Evolutionary conservation across 1,140 invertebrate genomes (phyloP).

Genomic region (Octopus sinensis): DNA sequence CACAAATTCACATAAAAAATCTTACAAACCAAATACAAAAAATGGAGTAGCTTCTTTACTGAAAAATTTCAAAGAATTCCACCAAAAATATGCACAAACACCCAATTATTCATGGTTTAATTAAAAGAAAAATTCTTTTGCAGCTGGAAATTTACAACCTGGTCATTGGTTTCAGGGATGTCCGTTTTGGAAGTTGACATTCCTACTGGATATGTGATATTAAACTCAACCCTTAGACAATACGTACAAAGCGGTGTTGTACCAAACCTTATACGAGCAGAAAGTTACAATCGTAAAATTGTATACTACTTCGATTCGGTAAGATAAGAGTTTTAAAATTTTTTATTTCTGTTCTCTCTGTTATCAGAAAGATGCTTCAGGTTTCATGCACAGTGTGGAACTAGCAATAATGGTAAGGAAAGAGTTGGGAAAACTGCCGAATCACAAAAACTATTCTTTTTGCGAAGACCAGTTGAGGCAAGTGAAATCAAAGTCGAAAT

Average conservation of each 20-base stretch:
- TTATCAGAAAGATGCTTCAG: too few relatives aligned
- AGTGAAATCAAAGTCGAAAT: too few relatives aligned
- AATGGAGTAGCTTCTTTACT: background rate
- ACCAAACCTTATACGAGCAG: constrained; percentile 77
- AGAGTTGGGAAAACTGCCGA: too few relatives aligned
- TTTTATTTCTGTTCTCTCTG: too few relatives aligned
- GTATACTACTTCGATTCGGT: constrained; percentile 94
- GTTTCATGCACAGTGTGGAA: too few relatives aligned
- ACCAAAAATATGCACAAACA: background rate
- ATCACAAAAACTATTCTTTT: too few relatives aligned
- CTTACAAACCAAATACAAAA: too few relatives aligned
- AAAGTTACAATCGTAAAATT: constrained; percentile 74
- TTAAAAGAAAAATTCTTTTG: constrained; percentile 8
- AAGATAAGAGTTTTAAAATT: constrained; percentile 49
- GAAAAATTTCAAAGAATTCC: background rate
- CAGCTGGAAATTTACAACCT: constrained; percentile 45
- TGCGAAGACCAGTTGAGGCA: too few relatives aligned
- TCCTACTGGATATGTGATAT: constrained; percentile 90
- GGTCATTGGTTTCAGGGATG: constrained; percentile 66
- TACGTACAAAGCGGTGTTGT: constrained; percentile 74
- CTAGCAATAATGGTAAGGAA: too few relatives aligned
- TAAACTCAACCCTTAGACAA: constrained; percentile 81
- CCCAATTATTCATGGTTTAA: background rate
- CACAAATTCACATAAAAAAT: too few relatives aligned
- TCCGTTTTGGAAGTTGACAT: constrained; percentile 86